Evolutionary conservation across 2,113 vertebrate genomes (phyloP), one percentile per base, ranked within the genome.

Genomic region (Pedionomus torquatus): DNA sequence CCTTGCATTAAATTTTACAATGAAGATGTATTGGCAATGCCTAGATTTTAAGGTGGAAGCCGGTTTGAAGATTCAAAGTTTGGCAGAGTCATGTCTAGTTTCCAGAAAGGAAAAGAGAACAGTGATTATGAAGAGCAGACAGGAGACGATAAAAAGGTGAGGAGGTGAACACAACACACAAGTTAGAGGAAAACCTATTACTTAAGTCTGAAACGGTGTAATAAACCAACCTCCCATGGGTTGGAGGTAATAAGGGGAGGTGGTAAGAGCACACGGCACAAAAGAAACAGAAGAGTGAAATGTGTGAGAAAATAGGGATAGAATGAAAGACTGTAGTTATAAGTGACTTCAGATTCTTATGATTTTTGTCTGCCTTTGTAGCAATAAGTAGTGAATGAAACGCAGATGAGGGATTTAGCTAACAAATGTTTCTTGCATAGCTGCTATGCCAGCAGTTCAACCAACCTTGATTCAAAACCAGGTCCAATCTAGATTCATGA

Each of bases 331-430:
- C 55, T 65, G 33, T 60, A 58, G 21, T 49, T 93, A 37, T 31
- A 79, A 80, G 11, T 41, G 11, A 65, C 61, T 95, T 89, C 18
- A 74, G 33, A 92, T 52, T 95, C 44, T 80, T 87, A 33, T 48
- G 33, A 52, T 77, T 94, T 97, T 74, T 94, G 24, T 21, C 91
- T 93, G 68, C n/a, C 28, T 75, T 79, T 83, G 20, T 93, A 87
- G 94, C 33, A 93, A 76, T 33, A 93, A 66, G 46, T 43, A 90
- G 46, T 21, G n/a, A 96, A 51, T 69, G 68, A 64, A 94, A 93
- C 55, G 24, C 35, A 78, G 39, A 77, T 69, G 18, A 76, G 43
- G 21, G 52, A 92, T 91, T 96, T 97, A 95, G 54, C 63, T 72
- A 94, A 52, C 25, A 51, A 93, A 89, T 66, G 30, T 71, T 77